A percentile compares a stretch with the other conserved stretches of the same genome.
These are phyloP conservation scores for Ommatoiulus sabulosus DNA, from an alignment of 2,888 invertebrate genomes.

Conservation along the genomic window DNA sequence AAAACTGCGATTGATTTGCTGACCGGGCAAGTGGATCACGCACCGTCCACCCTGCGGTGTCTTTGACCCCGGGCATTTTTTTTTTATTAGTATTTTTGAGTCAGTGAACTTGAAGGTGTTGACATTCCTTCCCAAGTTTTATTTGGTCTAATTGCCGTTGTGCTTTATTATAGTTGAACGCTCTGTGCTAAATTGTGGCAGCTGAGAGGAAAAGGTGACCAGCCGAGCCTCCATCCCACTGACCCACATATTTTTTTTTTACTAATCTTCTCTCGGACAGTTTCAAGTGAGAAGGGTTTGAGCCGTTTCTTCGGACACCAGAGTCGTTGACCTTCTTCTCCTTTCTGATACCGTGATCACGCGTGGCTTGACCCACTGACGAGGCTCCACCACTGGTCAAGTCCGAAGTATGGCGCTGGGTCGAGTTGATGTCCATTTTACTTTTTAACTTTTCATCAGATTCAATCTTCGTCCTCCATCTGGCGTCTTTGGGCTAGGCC, in stretches of 20 bases:
- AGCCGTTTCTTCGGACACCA: background rate
- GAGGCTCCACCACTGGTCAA: background rate
- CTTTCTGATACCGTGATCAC: background rate
- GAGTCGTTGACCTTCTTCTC: background rate
- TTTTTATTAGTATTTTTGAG: background rate
- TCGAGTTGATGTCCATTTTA: background rate
- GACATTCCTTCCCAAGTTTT: background rate
- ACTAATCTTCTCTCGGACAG: background rate
- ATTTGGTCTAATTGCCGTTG: background rate
- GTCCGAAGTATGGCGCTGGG: background rate
- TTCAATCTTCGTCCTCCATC: background rate
- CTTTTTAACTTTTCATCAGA: background rate
- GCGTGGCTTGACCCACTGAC: too few species aligned
- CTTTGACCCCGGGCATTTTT: background rate
- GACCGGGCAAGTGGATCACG: background rate
- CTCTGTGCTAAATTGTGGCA: background rate
- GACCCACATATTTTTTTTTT: background rate
- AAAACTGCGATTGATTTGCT: background rate
- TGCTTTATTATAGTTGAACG: slow-evolving; percentile 19
- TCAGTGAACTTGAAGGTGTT: slow-evolving; percentile 10
- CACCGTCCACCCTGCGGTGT: background rate
- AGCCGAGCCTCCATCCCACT: background rate
- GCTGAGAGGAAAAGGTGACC: slow-evolving; percentile 19
- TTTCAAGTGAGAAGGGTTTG: background rate
- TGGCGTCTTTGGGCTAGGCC: background rate